Base-by-base conservation (phyloP, 2,113 vertebrate genomes). In the Lamprotornis superbus region DNA sequence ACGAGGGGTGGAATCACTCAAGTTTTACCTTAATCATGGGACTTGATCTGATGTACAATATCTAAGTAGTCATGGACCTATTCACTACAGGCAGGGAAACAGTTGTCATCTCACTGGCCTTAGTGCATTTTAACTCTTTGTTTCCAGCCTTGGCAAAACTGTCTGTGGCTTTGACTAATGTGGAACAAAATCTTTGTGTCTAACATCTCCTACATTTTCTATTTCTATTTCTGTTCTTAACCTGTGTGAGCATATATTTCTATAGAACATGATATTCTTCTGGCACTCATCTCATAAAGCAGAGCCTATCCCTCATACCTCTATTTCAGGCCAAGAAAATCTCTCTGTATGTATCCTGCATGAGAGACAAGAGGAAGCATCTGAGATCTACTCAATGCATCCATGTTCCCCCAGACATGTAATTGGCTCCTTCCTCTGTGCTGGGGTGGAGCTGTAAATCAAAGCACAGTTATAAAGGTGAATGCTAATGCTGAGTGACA, bases 401-500 rank as follows among this genome's bases (percentile, higher is more conserved):
- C 57, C 57, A 28, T 59, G 87, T 77, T 84, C 50, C 57, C 4
- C 6, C n/a, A 80, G 67, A 64, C 39, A 39, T 69, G 55, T 67
- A 93, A 93, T 84, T 83, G 91, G 74, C 70, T 93, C 53, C 67
- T 90, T 46, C 46, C 9, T 79, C 61, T 80, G 74, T 39, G 15
- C 55, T 69, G 39, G 74, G 31, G 33, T 79, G 84, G 84, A 95
- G 65, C 35, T 74, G 59, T 94, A 97, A 95, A 96, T 94, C 79
- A 95, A 49, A 84, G 23, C 93, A 57, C 44, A 44, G 71, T 92
- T 96, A 81, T 61, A 90, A 88, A 96, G 83, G 90, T 84, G 92
- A 96, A 93, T 95, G 84, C 61, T 95, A 96, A 93, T 93, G 73
- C 86, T 96, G 86, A 95, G 57, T 92, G 95, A 94, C 83, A 83